A percentile compares a stretch with the other conserved stretches of the same genome.
phyloP scores from a whole-genome alignment of 2,888 invertebrate species.

The Oligia fasciuncula region DNA sequence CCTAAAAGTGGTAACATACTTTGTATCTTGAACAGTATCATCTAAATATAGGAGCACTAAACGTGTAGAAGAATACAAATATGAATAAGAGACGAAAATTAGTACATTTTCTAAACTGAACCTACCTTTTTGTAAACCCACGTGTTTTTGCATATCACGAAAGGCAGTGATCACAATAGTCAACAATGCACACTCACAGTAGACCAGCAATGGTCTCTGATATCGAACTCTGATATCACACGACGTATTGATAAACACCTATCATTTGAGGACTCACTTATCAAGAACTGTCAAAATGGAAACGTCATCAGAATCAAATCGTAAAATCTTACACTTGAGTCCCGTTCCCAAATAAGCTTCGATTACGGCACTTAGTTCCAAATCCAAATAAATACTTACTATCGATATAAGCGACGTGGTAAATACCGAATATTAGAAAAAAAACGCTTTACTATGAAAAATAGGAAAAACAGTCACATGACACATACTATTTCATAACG shows the following conservation, averaged over 20 bases:
- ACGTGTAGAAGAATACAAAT: background rate
- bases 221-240: conserved; percentile 23
- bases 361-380: background rate
- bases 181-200: conserved; percentile 16
- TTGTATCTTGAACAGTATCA: background rate
- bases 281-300: conserved; percentile 27
- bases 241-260: conserved; percentile 36
- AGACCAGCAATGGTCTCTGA: conserved; percentile 22
- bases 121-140: conserved; percentile 28
- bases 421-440: background rate
- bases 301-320: conserved; percentile 27
- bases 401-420: background rate
- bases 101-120: background rate
- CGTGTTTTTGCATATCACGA: conserved; percentile 20
- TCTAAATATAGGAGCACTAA: background rate
- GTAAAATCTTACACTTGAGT: background rate
- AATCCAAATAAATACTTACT: conserved; percentile 12
- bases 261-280: conserved; percentile 36
- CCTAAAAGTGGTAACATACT: background rate
- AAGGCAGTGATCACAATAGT: conserved; percentile 7
- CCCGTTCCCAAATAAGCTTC: too few species aligned
- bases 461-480: background rate
- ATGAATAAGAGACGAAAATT: background rate
- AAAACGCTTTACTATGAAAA: background rate
- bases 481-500: background rate